Conservation (phyloP, 92 coral and sea anemone genomes). For the Desmophyllum pertusum region DNA sequence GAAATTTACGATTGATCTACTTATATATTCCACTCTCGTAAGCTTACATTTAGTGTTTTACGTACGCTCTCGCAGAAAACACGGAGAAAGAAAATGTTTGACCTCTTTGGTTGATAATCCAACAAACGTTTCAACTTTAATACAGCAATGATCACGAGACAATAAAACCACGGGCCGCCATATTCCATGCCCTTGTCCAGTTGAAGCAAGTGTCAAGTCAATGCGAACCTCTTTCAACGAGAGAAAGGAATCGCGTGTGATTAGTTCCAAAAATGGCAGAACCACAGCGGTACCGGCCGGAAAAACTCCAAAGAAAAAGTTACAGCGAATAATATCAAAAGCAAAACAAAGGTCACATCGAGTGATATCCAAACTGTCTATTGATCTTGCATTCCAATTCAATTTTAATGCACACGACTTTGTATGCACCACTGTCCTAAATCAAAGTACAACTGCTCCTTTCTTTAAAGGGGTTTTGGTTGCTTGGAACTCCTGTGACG, state of each 20-base stretch:
- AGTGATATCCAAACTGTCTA: conserved; percentile 14
- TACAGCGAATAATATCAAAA: not conserved
- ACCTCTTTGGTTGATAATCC: not conserved
- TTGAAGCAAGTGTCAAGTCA: not conserved
- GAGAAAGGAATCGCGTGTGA: conserved; percentile 17
- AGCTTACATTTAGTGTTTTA: not conserved
- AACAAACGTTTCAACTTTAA: not conserved
- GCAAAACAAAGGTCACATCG: conserved; percentile 24
- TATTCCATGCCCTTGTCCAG: not conserved
- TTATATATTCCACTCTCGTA: not conserved
- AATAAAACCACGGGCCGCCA: not conserved
- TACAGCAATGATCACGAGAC: not conserved
- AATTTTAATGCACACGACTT: conserved; percentile 10
- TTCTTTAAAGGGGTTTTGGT: conserved; percentile 70
- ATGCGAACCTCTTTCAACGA: not conserved
- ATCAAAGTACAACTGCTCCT: conserved; percentile 53
- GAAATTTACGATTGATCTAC: not conserved
- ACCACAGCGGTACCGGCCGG: conserved; percentile 3
- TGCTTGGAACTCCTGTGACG: conserved; percentile 62
- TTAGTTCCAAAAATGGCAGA: conserved; percentile 15
- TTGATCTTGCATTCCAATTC: conserved; percentile 32
- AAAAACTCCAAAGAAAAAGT: conserved; percentile 1
- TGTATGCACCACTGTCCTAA: conserved; percentile 18
- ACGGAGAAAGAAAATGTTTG: not conserved
- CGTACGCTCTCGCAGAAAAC: not conserved